Evolutionary conservation across 2,888 invertebrate genomes (phyloP).

Genomic region (Octonoba sinensis): DNA sequence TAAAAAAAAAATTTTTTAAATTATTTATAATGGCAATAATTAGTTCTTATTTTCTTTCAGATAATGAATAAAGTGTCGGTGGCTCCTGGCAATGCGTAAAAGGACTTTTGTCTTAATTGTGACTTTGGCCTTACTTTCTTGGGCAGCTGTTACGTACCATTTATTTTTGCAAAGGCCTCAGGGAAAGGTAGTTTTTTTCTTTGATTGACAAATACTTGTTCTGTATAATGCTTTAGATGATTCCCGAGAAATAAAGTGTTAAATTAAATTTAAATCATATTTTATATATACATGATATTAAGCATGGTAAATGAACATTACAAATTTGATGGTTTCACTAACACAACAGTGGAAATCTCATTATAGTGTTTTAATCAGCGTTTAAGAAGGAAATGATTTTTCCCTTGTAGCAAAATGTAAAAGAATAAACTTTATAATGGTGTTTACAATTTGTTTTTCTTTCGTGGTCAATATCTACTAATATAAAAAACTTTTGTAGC

Average conservation of each 20-base stretch:
- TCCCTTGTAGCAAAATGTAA: too few species aligned
- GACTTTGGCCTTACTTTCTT: constrained; percentile 73
- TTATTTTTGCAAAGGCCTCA: constrained; percentile 68
- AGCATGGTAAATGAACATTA: too few species aligned
- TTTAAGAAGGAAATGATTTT: too few species aligned
- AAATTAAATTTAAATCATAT: neutral
- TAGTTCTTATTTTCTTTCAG: constrained; percentile 19
- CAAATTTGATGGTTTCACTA: too few species aligned
- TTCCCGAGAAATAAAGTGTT: neutral
- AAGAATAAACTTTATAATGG: too few species aligned
- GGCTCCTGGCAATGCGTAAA: constrained; percentile 66
- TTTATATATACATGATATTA: neutral
- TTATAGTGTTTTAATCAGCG: too few species aligned
- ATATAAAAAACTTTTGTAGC: too few species aligned
- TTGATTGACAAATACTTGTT: too few species aligned
- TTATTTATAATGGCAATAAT: neutral
- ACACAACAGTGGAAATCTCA: too few species aligned
- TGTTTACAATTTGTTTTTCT: too few species aligned
- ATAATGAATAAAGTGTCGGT: constrained; percentile 62
- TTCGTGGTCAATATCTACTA: too few species aligned
- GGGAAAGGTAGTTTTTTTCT: constrained; percentile 58
- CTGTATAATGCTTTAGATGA: too few species aligned
- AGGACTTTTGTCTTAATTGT: constrained; percentile 66
- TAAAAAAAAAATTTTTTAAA: neutral
- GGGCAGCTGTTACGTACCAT: constrained; percentile 75